Conservation (phyloP, 2,888 invertebrate species). For the Clivina fossor region DNA sequence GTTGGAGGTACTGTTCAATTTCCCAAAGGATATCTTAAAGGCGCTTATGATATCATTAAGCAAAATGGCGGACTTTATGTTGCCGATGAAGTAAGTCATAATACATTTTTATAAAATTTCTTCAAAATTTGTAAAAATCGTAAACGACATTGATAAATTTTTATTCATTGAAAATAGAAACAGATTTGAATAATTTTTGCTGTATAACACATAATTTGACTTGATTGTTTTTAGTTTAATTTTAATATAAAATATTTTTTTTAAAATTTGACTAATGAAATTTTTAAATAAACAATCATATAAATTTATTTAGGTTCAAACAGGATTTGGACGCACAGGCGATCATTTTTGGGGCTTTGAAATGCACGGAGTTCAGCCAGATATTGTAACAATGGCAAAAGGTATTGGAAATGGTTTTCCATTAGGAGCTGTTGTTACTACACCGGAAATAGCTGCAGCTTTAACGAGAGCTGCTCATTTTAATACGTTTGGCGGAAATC, state of each 20-base stretch:
- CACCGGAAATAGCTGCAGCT: conserved; percentile 78
- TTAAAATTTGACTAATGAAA: background rate
- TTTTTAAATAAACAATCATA: background rate
- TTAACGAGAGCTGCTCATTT: conserved; percentile 80
- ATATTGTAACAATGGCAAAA: conserved; percentile 95
- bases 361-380: conserved; percentile 80
- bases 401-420: conserved; percentile 97
- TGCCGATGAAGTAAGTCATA: conserved; percentile 86
- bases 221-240: too few species aligned
- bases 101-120: too few species aligned
- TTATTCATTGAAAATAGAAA: too few species aligned
- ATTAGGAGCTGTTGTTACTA: conserved; percentile 92
- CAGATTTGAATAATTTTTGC: too few species aligned
- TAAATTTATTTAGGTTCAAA: conserved; percentile 72
- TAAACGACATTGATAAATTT: too few species aligned
- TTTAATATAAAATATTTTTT: too few species aligned
- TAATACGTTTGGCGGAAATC: conserved; percentile 96
- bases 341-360: conserved; percentile 97
- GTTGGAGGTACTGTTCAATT: conserved; percentile 93
- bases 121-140: background rate
- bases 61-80: conserved; percentile 85
- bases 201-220: too few species aligned
- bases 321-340: conserved; percentile 94
- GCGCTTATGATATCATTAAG: conserved; percentile 76
- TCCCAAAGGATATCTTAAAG: conserved; percentile 82